Evolutionary conservation across 2,888 invertebrate species (phyloP).

Genomic region (Neoascia interrupta): DNA sequence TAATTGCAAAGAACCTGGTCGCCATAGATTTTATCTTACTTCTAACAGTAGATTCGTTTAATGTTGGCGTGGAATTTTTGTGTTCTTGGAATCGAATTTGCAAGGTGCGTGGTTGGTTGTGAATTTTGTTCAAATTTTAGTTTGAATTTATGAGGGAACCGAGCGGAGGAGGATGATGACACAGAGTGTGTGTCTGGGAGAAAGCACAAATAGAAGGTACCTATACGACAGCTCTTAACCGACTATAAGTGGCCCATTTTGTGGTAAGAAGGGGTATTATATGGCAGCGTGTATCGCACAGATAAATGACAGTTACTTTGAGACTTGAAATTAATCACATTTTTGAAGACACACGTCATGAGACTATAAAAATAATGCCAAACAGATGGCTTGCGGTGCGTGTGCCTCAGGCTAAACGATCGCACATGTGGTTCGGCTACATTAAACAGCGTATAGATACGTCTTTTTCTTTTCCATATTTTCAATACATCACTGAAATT

Average conservation of each 20-base stretch:
- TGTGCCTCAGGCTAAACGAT: neutral
- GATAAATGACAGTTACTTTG: slow-evolving; percentile 20
- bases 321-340: slow-evolving; percentile 14
- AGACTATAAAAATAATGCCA: slow-evolving; percentile 19
- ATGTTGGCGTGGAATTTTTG: slow-evolving; percentile 11
- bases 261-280: neutral
- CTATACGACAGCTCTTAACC: too few species aligned
- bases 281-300: slow-evolving; percentile 12
- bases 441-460: neutral
- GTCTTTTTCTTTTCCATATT: neutral
- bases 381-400: neutral
- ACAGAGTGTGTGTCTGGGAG: neutral
- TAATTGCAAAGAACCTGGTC: slow-evolving; percentile 33
- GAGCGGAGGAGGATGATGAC: neutral
- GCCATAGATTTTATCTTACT: neutral
- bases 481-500: neutral
- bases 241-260: slow-evolving; percentile 19
- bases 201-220: slow-evolving; percentile 10
- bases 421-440: neutral
- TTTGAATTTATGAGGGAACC: slow-evolving; percentile 30
- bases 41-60: slow-evolving; percentile 13
- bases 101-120: slow-evolving; percentile 16
- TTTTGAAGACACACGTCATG: slow-evolving; percentile 29
- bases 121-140: neutral
- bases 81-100: slow-evolving; percentile 32